Evolutionary conservation across 2,113 vertebrate genomes (phyloP).

Genomic region (Ramphastos sulfuratus): DNA sequence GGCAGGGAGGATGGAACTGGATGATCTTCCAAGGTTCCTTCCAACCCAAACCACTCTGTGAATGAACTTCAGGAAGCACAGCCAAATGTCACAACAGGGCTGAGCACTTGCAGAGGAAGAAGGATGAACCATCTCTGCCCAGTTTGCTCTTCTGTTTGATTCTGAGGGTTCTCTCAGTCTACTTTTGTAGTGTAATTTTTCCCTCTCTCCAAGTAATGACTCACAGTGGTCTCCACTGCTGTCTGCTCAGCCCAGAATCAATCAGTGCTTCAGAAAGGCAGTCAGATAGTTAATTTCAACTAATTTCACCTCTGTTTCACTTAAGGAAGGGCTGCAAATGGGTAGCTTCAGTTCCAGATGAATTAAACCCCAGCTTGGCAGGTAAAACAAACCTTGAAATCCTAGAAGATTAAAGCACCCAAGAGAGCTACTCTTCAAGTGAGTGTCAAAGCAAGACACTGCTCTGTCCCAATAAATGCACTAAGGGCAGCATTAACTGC

Average conservation of each 20-base stretch:
- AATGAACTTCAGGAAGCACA: too few relatives aligned
- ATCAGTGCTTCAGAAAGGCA: background rate
- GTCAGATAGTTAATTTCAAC: background rate
- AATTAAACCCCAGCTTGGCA: background rate
- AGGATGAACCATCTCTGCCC: too few relatives aligned
- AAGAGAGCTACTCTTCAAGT: slow-evolving; percentile 11
- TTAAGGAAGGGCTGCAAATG: background rate
- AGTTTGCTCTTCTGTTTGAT: background rate
- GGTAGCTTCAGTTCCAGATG: background rate
- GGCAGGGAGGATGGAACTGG: too few relatives aligned
- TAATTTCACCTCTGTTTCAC: background rate
- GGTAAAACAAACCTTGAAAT: slow-evolving; percentile 30
- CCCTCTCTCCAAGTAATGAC: background rate
- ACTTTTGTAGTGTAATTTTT: background rate
- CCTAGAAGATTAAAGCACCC: background rate
- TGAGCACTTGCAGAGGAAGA: too few relatives aligned
- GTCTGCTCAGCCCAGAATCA: background rate
- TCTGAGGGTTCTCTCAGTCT: rapidly evolving
- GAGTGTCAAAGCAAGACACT: slow-evolving; percentile 1
- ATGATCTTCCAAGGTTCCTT: too few relatives aligned
- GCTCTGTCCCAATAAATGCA: background rate
- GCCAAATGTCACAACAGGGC: too few relatives aligned
- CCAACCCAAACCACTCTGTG: too few relatives aligned
- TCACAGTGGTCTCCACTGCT: background rate
- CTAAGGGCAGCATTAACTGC: background rate